Conservation (phyloP, 2,888 invertebrate genomes). For the Nomada ferruginata region DNA sequence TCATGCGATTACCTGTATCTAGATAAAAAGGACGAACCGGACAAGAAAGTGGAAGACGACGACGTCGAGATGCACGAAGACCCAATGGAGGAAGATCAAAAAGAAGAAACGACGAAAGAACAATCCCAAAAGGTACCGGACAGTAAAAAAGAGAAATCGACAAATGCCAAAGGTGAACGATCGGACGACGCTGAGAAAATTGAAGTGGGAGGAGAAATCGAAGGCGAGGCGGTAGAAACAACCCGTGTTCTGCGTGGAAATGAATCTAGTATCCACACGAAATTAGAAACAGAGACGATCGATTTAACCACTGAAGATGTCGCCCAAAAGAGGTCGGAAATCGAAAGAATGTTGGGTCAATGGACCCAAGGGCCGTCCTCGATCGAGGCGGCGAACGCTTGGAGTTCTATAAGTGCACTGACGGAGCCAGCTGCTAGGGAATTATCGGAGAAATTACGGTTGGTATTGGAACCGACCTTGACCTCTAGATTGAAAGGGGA, state of each 20-base stretch:
- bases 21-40: slow-evolving; percentile 85
- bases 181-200: slow-evolving; percentile 83
- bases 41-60: slow-evolving; percentile 67
- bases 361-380: slow-evolving; percentile 82
- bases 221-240: slow-evolving; percentile 91
- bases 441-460: slow-evolving; percentile 95
- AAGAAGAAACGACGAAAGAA: slow-evolving; percentile 76
- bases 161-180: slow-evolving; percentile 75
- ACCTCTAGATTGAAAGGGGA: slow-evolving; percentile 97
- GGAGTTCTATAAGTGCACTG: slow-evolving; percentile 87
- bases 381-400: slow-evolving; percentile 85
- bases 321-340: slow-evolving; percentile 73
- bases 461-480: slow-evolving; percentile 97
- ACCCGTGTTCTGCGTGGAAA: slow-evolving; percentile 85
- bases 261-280: slow-evolving; percentile 92
- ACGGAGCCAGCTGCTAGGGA: slow-evolving; percentile 90
- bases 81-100: slow-evolving; percentile 73
- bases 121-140: slow-evolving; percentile 85
- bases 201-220: slow-evolving; percentile 87
- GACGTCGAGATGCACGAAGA: slow-evolving; percentile 86
- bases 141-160: slow-evolving; percentile 82
- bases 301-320: slow-evolving; percentile 50
- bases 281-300: slow-evolving; percentile 64
- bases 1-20: slow-evolving; percentile 72
- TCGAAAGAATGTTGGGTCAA: slow-evolving; percentile 76